Base-by-base conservation (phyloP, 2,113 vertebrate genomes). In the Ceyx melanurus region DNA sequence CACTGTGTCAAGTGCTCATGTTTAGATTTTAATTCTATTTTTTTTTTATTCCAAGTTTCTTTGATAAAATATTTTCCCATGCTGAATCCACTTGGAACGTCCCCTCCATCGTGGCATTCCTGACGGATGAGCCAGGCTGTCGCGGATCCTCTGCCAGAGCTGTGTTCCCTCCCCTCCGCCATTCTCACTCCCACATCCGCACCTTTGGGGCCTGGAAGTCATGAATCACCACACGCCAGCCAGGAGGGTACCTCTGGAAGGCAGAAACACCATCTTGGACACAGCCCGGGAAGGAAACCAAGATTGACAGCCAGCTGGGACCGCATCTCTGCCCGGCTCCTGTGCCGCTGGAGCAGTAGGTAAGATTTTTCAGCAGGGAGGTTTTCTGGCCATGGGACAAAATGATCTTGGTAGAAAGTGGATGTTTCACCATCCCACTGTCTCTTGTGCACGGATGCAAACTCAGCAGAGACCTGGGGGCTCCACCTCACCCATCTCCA, bases 51-150 rank as follows among this genome's bases (percentile, higher is more conserved):
- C 95, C 51, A 62, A 92, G 76, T 90, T 92, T 97, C 95, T 97
- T 96, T 96, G 97, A 97, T 97, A 97, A 97, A 97, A 82, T 96
- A 97, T 95, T 98, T 98, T 98, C 98, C 97, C 98, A 98, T 95
- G 97, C 96, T 88, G 93, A 95, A 93, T 62, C 58, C 83, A 82
- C 74, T 96, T 92, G 93, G 97, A 96, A 95, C 6, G 20, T 93
- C 95, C 94, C 81, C 78, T 94, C 79, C 72, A 33, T 45, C 66
- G 3, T 12, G 22, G 87, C 77, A 79, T 93, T 92, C 93, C 79
- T 79, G 74, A 90, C 0, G 13, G 94, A 88, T 88, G 67, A 74
- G 65, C 85, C 61, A 88, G 84, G 79, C 86, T 66, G 56, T 23
- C 9, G 12, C 53, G 29, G 58, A 75, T 35, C 66, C 31, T 71